Evolutionary conservation across 2,888 invertebrate species (phyloP).

Genomic region (Tyria jacobaeae): DNA sequence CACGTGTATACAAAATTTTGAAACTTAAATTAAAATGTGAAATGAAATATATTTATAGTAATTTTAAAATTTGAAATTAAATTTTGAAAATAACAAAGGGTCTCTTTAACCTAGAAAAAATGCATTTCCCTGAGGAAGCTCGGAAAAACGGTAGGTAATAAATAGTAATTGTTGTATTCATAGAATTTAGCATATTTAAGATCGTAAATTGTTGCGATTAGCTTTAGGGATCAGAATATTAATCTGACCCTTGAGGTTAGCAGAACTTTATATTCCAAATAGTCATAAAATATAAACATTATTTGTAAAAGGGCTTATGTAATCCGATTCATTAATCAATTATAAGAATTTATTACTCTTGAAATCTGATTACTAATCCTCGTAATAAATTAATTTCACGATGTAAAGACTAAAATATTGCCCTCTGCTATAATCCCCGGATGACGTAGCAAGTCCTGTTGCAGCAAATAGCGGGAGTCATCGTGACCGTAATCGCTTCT

Average conservation of each 20-base stretch:
- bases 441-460: conserved; percentile 29
- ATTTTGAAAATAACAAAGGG: too few relatives aligned
- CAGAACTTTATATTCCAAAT: not conserved
- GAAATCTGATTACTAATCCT: conserved; percentile 38
- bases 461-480: conserved; percentile 38
- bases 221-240: conserved; percentile 3
- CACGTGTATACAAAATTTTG: too few relatives aligned
- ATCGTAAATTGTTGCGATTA: conserved; percentile 2
- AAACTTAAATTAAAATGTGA: too few relatives aligned
- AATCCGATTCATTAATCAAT: conserved; percentile 37
- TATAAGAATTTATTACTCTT: conserved; percentile 28
- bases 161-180: too few relatives aligned
- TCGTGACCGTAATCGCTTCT: conserved; percentile 9
- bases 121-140: too few relatives aligned
- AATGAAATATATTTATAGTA: too few relatives aligned
- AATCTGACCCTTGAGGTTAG: not conserved
- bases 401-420: conserved; percentile 40
- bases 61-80: too few relatives aligned
- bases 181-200: not conserved
- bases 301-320: conserved; percentile 14
- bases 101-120: too few relatives aligned
- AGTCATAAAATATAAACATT: conserved; percentile 16
- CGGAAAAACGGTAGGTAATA: not conserved
- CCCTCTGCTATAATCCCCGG: conserved; percentile 20
- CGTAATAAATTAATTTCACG: conserved; percentile 39